Percentiles rank a stretch among this genome's conserved stretches.
Conservation (phyloP, 2,113 vertebrate genomes). For the Xenus cinereus region DNA sequence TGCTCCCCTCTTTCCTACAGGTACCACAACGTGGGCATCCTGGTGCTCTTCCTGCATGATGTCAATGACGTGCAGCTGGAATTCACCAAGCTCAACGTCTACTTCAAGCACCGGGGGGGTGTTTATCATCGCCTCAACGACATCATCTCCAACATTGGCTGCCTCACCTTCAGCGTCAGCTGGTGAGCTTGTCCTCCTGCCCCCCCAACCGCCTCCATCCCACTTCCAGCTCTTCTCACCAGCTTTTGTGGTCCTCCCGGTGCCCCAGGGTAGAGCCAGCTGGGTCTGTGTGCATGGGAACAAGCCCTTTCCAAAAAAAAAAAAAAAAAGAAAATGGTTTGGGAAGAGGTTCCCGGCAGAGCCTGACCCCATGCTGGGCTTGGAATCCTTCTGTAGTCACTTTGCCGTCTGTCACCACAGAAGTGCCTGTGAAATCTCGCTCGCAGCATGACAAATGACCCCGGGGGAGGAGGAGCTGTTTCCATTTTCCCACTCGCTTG, state of each 20-base stretch:
- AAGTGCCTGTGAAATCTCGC: neutral
- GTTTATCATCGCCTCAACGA: conserved; percentile 82
- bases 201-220: neutral
- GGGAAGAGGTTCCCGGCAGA: neutral
- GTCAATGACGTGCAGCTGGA: conserved; percentile 91
- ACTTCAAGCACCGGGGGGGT: conserved; percentile 89
- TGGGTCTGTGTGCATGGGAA: neutral
- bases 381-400: conserved; percentile 29
- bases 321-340: neutral
- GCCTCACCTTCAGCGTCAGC: conserved; percentile 87
- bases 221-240: accelerated
- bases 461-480: neutral
- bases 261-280: neutral
- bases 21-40: conserved; percentile 92
- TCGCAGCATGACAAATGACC: neutral
- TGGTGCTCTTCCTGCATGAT: conserved; percentile 95
- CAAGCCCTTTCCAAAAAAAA: neutral
- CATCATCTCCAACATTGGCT: conserved; percentile 84
- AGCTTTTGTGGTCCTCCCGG: neutral
- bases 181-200: conserved; percentile 75
- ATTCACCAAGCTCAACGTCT: conserved; percentile 95
- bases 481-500: neutral
- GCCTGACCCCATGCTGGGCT: conserved; percentile 34
- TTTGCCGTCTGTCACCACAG: neutral
- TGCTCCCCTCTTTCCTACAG: conserved; percentile 36